phyloP scores from a whole-genome alignment of 1,140 invertebrate genomes.

The Bombyx mori region DNA sequence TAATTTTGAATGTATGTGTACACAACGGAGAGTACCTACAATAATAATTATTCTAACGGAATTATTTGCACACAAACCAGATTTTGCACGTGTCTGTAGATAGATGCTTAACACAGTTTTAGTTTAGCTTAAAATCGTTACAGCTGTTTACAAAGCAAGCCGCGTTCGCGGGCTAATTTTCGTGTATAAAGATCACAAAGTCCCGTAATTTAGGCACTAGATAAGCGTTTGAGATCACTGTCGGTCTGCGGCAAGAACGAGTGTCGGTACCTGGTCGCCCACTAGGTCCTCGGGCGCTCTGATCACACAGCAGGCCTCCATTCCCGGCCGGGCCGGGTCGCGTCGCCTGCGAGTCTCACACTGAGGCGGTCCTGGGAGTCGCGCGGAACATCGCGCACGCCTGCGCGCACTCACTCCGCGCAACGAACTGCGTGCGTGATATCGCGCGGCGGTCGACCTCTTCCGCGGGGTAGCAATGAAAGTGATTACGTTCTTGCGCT shows the following conservation, averaged over 20 bases:
- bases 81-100: too few relatives aligned
- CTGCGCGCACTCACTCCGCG: slow-evolving; percentile 53
- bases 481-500: slow-evolving; percentile 59
- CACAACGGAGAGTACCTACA: too few relatives aligned
- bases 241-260: slow-evolving; percentile 6
- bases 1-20: too few relatives aligned
- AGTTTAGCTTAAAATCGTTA: too few relatives aligned
- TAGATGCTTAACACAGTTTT: too few relatives aligned
- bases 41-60: too few relatives aligned
- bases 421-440: slow-evolving; percentile 48
- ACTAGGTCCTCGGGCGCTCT: slow-evolving; percentile 55
- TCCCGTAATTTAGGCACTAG: slow-evolving; percentile 8
- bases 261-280: slow-evolving; percentile 56
- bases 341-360: slow-evolving; percentile 12
- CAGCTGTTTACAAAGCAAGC: slow-evolving; percentile 15
- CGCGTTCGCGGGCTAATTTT: slow-evolving; percentile 5
- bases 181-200: not conserved
- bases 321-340: slow-evolving; percentile 47
- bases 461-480: slow-evolving; percentile 60
- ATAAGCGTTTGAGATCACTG: slow-evolving; percentile 12
- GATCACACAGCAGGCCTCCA: slow-evolving; percentile 57
- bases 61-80: too few relatives aligned
- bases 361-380: slow-evolving; percentile 15
- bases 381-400: slow-evolving; percentile 39
- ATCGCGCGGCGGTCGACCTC: slow-evolving; percentile 41